Evolutionary conservation across 2,888 invertebrate species (phyloP), one percentile per base, ranked within the genome.

Genomic region (Amblyjoppa fuscipennis): DNA sequence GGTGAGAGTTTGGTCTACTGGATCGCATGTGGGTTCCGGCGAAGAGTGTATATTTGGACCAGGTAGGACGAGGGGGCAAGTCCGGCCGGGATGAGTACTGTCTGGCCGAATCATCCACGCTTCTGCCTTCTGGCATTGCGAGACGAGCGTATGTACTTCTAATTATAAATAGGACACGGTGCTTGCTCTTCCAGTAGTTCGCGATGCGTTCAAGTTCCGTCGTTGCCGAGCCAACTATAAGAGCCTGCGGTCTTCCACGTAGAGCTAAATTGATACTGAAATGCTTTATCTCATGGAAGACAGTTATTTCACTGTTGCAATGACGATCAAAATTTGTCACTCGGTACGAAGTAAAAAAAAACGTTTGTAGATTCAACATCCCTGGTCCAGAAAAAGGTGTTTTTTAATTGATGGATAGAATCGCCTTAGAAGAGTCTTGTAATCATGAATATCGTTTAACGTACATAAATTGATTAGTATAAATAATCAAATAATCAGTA

Each of bases 1-100:
- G 68, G 87, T 78, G 89, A 74, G 87, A 90, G 88, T 89, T 90
- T 85, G 88, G 89, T 89, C 89, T 89, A 87, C 85, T 71, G 76
- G 59, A 76, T 70, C 13, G 74, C 79, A 84, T 79, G 80, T 84
- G 81, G 74, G 85, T 90, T 90, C 87, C 85, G 74, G 84, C 38
- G 64, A 64, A 20, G 64, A 16, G 61, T 77, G 78, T 90, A 90
- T 90, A 90, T 90, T 91, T 91, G 87, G 88, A 53, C 6, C 56
- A 53, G 51, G 77, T 68, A 56, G 38, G 77, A 56, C 77, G 77
- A 68, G 77, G 68, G 76, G 77, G 77, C 25, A 68, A 68, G 41
- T 51, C 68, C 28, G 68, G 68, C 51, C 66, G 77, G 77, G 77
- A 68, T 77, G 77, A 77, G 66, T 53, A 77, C 51, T 85, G 84